Evolutionary conservation across 2,797 vertebrate genomes (phyloP).

Genomic region (Eulemur coronatus): DNA sequence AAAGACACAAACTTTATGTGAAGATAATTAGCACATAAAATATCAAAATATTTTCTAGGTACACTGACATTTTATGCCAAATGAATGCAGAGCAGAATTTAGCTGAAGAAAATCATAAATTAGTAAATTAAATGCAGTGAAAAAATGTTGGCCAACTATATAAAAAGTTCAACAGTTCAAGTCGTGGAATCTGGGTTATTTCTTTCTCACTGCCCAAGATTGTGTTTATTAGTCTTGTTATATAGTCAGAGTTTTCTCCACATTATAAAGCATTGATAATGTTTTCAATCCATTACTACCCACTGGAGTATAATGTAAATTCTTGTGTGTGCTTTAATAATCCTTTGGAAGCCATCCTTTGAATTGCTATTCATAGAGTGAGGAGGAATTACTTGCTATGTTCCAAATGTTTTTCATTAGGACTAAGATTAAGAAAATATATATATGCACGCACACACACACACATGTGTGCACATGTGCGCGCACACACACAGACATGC

Average conservation of each 20-base stretch:
- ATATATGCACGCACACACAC: background rate
- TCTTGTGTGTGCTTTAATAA: background rate
- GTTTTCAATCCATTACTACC: constrained; percentile 7
- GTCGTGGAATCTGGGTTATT: background rate
- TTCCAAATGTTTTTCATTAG: constrained; percentile 26
- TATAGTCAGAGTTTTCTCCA: background rate
- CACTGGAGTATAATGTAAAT: constrained; percentile 10
- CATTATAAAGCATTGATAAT: background rate
- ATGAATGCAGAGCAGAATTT: constrained; percentile 6
- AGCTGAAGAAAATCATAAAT: constrained; percentile 26
- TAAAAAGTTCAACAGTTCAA: constrained; percentile 16
- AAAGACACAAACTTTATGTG: constrained; percentile 23
- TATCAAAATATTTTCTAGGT: constrained; percentile 38
- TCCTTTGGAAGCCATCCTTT: constrained; percentile 52
- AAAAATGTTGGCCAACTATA: background rate
- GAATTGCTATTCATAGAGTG: background rate
- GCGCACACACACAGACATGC: background rate
- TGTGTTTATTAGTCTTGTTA: background rate
- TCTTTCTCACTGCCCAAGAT: background rate
- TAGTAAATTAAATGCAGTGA: constrained; percentile 34
- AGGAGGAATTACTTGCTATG: background rate
- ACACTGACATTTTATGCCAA: constrained; percentile 23
- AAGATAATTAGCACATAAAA: background rate
- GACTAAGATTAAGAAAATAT: background rate
- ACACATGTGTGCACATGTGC: no score